Percentiles rank a stretch among this genome's conserved stretches.
phyloP scores from a whole-genome alignment of 2,113 vertebrate species.

The Scalopus aquaticus region DNA sequence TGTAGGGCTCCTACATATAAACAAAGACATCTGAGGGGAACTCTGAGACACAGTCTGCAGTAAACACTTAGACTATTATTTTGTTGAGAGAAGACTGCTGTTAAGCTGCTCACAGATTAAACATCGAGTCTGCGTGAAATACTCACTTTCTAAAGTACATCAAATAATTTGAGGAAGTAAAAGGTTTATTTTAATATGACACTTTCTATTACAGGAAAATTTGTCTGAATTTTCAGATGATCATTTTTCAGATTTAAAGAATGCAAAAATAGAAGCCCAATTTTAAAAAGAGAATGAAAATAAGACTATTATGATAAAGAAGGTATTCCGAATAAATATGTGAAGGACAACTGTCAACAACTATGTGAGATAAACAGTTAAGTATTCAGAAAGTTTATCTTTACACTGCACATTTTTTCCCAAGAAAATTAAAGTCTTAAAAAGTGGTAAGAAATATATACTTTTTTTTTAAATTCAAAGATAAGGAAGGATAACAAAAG shows the following conservation, averaged over 20 bases:
- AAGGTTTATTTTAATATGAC: not conserved
- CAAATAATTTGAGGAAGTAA: not conserved
- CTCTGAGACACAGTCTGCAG: not conserved
- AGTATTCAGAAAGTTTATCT: not conserved
- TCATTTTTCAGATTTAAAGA: not conserved
- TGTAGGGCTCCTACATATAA: slow-evolving; percentile 11
- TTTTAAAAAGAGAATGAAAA: not conserved
- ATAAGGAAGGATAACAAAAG: not conserved
- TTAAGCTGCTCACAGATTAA: not conserved
- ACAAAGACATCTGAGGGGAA: slow-evolving; percentile 35
- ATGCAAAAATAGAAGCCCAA: not conserved
- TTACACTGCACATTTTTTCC: not conserved
- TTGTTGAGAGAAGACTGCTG: not conserved
- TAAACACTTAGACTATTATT: not conserved
- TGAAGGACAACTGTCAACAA: not conserved
- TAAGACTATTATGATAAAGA: not conserved
- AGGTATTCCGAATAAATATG: not conserved
- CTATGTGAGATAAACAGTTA: not conserved
- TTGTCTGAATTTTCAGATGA: not conserved
- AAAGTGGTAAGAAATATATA: not conserved
- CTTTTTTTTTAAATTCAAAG: not conserved
- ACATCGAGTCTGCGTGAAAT: not conserved
- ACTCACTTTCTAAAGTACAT: not conserved
- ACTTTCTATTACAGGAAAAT: not conserved
- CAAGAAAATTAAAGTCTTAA: not conserved